Evolutionary conservation across 2,797 vertebrate genomes (phyloP).

Genomic region (Champsocephalus gunnari): DNA sequence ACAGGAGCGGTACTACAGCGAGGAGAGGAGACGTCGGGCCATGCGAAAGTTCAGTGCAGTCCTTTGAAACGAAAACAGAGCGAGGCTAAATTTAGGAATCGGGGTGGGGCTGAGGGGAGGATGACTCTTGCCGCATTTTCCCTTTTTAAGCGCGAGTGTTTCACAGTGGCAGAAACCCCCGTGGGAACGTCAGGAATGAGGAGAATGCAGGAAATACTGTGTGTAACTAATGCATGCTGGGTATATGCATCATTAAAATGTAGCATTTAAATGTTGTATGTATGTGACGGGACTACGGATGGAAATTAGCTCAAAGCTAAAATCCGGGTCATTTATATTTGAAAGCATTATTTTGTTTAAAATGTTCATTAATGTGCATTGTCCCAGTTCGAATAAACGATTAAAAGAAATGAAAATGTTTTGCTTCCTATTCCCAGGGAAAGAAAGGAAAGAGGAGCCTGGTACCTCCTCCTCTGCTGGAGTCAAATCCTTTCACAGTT

Average conservation of each 20-base stretch:
- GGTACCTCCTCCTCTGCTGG: conserved; percentile 22
- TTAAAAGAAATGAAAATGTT: conserved; percentile 29
- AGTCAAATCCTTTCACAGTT: conserved; percentile 27
- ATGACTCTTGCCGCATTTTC: conserved; percentile 59
- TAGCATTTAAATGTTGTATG: too few species aligned
- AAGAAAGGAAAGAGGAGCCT: conserved; percentile 25
- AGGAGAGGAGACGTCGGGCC: conserved; percentile 68
- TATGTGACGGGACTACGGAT: too few species aligned
- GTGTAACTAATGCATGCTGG: conserved; percentile 58
- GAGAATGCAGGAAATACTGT: conserved; percentile 66
- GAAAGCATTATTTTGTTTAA: too few species aligned
- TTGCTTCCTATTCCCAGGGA: conserved; percentile 72
- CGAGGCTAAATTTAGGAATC: conserved; percentile 66
- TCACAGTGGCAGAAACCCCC: conserved; percentile 54
- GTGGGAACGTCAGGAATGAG: conserved; percentile 73
- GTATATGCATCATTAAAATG: conserved; percentile 60
- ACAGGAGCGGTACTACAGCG: conserved; percentile 56
- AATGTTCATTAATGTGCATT: too few species aligned
- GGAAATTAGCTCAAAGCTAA: too few species aligned
- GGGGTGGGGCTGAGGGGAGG: conserved; percentile 56
- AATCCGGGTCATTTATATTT: too few species aligned
- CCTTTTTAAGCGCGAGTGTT: conserved; percentile 45
- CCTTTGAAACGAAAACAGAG: conserved; percentile 62
- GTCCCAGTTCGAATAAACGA: too few species aligned
- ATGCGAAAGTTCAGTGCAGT: conserved; percentile 81